Conservation (phyloP, 37 sponge, comb jelly and placozoan genomes). For the Agelas oroides region DNA sequence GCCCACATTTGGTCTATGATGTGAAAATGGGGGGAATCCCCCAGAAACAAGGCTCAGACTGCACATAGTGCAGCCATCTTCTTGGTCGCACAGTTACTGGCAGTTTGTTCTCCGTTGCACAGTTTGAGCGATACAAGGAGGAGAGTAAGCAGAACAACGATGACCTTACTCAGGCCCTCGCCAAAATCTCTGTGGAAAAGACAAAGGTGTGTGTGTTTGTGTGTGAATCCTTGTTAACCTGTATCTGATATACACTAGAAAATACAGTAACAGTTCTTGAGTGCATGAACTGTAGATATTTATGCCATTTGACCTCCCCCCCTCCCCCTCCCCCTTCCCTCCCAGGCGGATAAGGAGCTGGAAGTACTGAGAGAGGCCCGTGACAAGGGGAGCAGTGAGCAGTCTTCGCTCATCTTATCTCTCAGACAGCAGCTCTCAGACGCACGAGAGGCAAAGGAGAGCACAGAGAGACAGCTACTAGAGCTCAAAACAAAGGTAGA, state of each 20-base stretch:
- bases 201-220: conserved; percentile 43
- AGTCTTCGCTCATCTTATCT: background rate
- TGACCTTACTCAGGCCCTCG: conserved; percentile 52
- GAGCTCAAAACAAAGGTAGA: background rate
- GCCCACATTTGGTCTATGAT: no score
- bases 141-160: background rate
- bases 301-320: no score
- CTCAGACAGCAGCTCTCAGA: conserved; percentile 18
- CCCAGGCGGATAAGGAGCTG: conserved; percentile 17
- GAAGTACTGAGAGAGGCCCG: background rate
- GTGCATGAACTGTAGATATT: no score
- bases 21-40: no score
- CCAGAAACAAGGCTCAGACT: no score
- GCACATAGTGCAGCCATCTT: no score
- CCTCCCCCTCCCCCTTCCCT: background rate
- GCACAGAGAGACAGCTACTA: background rate
- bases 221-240: no score
- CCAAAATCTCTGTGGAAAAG: conserved; percentile 53
- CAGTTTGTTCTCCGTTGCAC: no score
- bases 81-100: no score
- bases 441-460: background rate
- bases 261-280: no score
- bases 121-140: background rate
- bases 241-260: no score
- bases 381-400: background rate